Percentiles rank a stretch among this genome's conserved stretches.
Conservation (phyloP, 2,113 vertebrate species). For the Alouatta palliata region DNA sequence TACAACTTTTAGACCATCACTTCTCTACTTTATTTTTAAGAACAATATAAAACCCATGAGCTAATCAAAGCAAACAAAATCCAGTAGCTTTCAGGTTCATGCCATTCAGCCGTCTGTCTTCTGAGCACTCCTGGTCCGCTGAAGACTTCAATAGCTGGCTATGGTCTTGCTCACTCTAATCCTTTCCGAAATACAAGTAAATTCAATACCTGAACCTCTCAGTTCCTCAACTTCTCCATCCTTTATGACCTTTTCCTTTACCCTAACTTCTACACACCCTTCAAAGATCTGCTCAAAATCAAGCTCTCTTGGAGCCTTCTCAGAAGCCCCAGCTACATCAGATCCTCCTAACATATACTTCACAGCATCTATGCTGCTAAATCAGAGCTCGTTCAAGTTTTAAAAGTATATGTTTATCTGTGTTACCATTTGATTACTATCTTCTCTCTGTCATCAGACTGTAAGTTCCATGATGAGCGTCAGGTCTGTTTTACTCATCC, state of each 20-base stretch:
- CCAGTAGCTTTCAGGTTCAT: neutral
- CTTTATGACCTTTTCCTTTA: neutral
- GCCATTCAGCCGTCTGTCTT: neutral
- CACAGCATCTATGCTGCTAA: neutral
- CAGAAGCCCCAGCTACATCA: neutral
- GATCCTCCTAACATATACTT: neutral
- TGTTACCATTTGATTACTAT: neutral
- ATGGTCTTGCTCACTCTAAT: neutral
- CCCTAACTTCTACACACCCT: neutral
- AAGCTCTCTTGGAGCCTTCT: neutral
- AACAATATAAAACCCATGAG: neutral
- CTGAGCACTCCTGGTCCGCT: neutral
- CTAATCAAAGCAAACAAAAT: neutral
- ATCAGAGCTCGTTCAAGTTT: neutral
- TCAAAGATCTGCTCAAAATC: neutral
- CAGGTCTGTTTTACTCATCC: neutral
- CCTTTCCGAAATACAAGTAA: neutral
- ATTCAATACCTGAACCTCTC: neutral
- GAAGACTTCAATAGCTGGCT: neutral
- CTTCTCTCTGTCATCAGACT: neutral
- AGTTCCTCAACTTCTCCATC: neutral
- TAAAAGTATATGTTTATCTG: neutral
- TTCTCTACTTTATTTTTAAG: neutral
- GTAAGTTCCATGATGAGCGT: neutral
- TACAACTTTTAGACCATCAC: neutral